Conservation (phyloP, 2,797 vertebrate species). For the Poecile montanus region DNA sequence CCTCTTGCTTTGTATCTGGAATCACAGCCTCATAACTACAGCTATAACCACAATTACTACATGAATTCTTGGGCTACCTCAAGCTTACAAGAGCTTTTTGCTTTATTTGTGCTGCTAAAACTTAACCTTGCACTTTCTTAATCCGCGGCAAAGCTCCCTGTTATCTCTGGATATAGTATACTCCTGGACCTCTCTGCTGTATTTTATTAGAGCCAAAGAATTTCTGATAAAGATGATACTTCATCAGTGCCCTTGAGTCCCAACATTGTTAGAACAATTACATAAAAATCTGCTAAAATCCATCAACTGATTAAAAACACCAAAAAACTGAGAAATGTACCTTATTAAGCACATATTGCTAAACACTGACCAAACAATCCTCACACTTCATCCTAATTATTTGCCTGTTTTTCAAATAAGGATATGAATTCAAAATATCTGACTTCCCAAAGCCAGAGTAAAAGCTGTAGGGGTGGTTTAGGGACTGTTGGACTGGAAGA, state of each 20-base stretch:
- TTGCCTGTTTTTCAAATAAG: background rate
- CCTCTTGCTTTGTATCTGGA: background rate
- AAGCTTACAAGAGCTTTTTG: background rate
- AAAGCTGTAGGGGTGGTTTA: background rate
- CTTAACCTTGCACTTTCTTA: background rate
- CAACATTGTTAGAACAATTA: background rate
- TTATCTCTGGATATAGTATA: background rate
- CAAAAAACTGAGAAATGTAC: background rate
- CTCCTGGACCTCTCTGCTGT: background rate
- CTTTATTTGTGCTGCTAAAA: background rate
- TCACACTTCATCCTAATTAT: background rate
- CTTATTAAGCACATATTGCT: background rate
- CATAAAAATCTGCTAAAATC: background rate
- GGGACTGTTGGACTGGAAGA: background rate
- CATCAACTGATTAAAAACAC: background rate
- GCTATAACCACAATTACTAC: background rate
- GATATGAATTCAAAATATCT: background rate
- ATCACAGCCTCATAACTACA: background rate
- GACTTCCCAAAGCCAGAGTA: background rate
- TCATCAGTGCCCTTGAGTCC: background rate
- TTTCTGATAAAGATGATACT: background rate
- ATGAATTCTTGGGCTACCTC: background rate
- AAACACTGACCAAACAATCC: background rate
- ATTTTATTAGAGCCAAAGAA: background rate
- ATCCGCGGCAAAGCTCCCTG: background rate